These are phyloP conservation scores for pig (Sus scrofa) DNA, from an alignment of 2,113 vertebrate genomes.

Conservation along the genomic window T2T-Sscrofa CM000826.6:55146501-55147000, in stretches of 20 bases:
- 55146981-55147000: background rate
- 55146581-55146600: background rate
- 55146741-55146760: background rate
- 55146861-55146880: background rate
- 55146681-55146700: background rate
- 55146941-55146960: background rate
- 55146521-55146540: background rate
- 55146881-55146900: background rate
- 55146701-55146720: too few relatives aligned
- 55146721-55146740: background rate
- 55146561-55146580: background rate
- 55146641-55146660: background rate
- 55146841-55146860: background rate
- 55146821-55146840: background rate
- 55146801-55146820: background rate
- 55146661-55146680: background rate
- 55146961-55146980: background rate
- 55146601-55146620: background rate
- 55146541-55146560: background rate
- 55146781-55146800: background rate
- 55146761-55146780: background rate
- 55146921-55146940: background rate
- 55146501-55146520: background rate
- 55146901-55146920: background rate
- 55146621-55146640: background rate